Evolutionary conservation across 2,113 vertebrate species (phyloP), one percentile per base, ranked within the genome.

Genomic region (Ahaetulla prasina): DNA sequence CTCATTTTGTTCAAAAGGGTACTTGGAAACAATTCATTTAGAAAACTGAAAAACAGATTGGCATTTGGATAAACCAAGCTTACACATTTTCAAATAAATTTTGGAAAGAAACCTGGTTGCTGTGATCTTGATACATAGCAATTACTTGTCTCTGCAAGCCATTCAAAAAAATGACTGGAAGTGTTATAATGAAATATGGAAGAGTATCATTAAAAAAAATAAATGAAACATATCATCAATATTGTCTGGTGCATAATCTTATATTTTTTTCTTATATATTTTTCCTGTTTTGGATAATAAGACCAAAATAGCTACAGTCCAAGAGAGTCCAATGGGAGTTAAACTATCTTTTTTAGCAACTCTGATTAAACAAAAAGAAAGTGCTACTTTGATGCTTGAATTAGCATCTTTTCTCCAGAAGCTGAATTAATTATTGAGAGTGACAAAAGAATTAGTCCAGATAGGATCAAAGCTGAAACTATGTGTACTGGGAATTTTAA

Each of bases 401-500:
- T 98, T 98, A 98, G 97, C 96, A 97, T 98, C 96, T 97, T 97
- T 97, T 97, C 95, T 98, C 93, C 94, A 96, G 95, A 97, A 95
- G 96, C 96, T 96, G 97, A 97, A 98, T 98, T 98, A 98, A 98
- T 98, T 97, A 97, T 95, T 96, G 96, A 80, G 95, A 97, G 95
- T 97, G 97, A 98, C 97, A 98, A 97, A 97, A 98, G 97, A 97
- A 97, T 97, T 98, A 97, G 97, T 97, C 94, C 95, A 97, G 96
- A 97, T 97, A 98, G 97, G 97, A 98, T 98, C 97, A 98, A 98
- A 97, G 97, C 97, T 95, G 95, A 97, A 97, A 96, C 95, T 96
- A 94, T 97, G 97, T 97, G 97, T 97, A 97, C 96, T 96, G 97
- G 92, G 96, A 97, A 97, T 97, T 96, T 96, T 96, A 97, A 97